Base-by-base conservation (phyloP, 2,113 vertebrate species). In the Antechinus flavipes region DNA sequence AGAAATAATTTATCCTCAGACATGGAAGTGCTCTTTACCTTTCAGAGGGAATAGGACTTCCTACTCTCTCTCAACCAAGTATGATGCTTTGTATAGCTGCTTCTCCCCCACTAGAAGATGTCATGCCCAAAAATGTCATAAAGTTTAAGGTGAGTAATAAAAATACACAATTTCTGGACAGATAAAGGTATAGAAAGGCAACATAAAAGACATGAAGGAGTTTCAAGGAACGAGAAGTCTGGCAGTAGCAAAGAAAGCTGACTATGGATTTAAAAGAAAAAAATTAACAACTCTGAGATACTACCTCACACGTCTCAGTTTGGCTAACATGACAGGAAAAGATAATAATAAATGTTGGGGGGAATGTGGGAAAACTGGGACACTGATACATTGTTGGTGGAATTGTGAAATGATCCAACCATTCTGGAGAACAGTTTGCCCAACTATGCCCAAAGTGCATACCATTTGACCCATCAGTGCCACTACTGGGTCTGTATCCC, bases 81-180 rank as follows among this genome's bases (percentile, higher is more conserved):
- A 68, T 16, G 30, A 68, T n/a, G 61, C 3, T 68, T 68, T 68
- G 14, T 35, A 68, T n/a, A 68, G 61, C 2, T 14, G 30, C 3
- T 16, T 14, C 30, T 35, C 61, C 3, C 14, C 4, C 30, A 68
- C 11, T 19, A n/a, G 61, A 68, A n/a, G 30, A n/a, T 14, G n/a
- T 68, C 1, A 35, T 2, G 19, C 4, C 1, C 4, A n/a, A 12
- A 0, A 68, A 12, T 30, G 0, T 68, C 12, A n/a, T 68, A 68
- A 14, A 19, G 0, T 68, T n/a, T 68, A 35, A 68, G 12, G 14
- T 30, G 35, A 68, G 61, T 11, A 35, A 35, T 68, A 68, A n/a
- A 68, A 12, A 68, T 16, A 68, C 2, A 68, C 4, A n/a, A n/a
- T 68, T 68, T 68, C 12, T n/a, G 61, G 61, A 68, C 1, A 68